These are phyloP conservation scores for Melanostoma scalare DNA, from an alignment of 2,888 invertebrate genomes.

Conservation along the genomic window DNA sequence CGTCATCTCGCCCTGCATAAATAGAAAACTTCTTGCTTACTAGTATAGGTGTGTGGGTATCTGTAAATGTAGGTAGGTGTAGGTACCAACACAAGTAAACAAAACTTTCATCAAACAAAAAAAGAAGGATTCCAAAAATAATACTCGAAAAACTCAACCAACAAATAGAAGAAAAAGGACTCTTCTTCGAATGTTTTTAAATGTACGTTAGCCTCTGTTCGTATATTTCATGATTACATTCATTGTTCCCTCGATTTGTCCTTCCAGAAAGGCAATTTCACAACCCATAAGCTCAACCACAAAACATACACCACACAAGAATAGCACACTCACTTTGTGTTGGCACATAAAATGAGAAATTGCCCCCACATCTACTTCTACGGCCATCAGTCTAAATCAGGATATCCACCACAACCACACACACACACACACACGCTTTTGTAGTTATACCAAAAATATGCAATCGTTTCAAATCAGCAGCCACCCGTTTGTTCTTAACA, in stretches of 20 bases:
- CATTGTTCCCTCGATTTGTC: conserved; percentile 44
- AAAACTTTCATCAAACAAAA: conserved; percentile 6
- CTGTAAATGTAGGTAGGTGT: not conserved
- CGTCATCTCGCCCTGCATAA: not conserved
- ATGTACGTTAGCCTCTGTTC: conserved; percentile 43
- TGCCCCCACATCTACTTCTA: conserved; percentile 56
- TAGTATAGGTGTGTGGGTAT: too few species aligned
- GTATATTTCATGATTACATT: conserved; percentile 61
- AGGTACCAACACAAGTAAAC: not conserved
- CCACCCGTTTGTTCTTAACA: not conserved
- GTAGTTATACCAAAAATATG: conserved; percentile 1
- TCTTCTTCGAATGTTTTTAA: conserved; percentile 15
- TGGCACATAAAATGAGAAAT: conserved; percentile 57
- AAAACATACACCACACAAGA: not conserved
- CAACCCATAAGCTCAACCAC: conserved; percentile 45
- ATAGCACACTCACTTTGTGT: conserved; percentile 11
- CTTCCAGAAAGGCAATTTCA: conserved; percentile 50
- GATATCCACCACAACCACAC: conserved; percentile 9
- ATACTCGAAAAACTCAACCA: not conserved
- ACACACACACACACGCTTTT: conserved; percentile 3
- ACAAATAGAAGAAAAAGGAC: not conserved
- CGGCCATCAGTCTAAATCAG: conserved; percentile 68
- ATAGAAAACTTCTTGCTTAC: conserved; percentile 4
- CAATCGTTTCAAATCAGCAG: conserved; percentile 37
- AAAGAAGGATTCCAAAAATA: conserved; percentile 24